Evolutionary conservation across 1,140 invertebrate genomes (phyloP).

Genomic region (Drosophila ogumai): DNA sequence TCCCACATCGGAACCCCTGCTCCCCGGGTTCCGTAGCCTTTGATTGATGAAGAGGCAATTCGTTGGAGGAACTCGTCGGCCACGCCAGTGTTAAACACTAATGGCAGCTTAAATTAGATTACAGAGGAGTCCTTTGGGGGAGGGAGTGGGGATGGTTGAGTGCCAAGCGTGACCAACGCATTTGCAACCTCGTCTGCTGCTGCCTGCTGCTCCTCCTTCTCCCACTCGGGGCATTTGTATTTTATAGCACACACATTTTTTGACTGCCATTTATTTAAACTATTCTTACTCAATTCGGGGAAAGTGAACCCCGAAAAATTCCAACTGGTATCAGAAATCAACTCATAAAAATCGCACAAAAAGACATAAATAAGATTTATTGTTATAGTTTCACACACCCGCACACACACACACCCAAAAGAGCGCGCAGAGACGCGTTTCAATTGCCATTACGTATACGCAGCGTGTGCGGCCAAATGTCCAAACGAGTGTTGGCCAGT

Average conservation of each 20-base stretch:
- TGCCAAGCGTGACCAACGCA: constrained; percentile 67
- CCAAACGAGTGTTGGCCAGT: constrained; percentile 26
- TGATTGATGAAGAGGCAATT: constrained; percentile 69
- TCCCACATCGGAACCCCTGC: not conserved
- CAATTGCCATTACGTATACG: constrained; percentile 66
- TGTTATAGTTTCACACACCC: constrained; percentile 58
- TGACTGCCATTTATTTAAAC: constrained; percentile 72
- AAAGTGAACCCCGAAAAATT: constrained; percentile 38
- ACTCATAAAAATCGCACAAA: constrained; percentile 81
- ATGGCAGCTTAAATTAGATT: constrained; percentile 82
- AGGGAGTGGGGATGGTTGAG: not conserved
- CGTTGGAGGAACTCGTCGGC: constrained; percentile 16
- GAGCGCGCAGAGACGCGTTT: constrained; percentile 20
- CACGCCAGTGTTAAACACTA: constrained; percentile 73
- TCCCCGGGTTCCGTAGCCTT: constrained; percentile 44
- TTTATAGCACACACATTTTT: constrained; percentile 59
- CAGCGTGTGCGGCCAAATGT: constrained; percentile 34
- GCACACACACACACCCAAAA: constrained; percentile 6
- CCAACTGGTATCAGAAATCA: constrained; percentile 64
- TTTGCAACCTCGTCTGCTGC: constrained; percentile 61
- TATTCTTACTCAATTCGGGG: constrained; percentile 52
- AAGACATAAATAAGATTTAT: constrained; percentile 81
- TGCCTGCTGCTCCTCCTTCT: not conserved
- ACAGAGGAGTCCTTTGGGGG: constrained; percentile 32
- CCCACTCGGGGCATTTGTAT: constrained; percentile 48